Evolutionary conservation across 2,888 invertebrate genomes (phyloP).

Genomic region (Xylota sylvarum): DNA sequence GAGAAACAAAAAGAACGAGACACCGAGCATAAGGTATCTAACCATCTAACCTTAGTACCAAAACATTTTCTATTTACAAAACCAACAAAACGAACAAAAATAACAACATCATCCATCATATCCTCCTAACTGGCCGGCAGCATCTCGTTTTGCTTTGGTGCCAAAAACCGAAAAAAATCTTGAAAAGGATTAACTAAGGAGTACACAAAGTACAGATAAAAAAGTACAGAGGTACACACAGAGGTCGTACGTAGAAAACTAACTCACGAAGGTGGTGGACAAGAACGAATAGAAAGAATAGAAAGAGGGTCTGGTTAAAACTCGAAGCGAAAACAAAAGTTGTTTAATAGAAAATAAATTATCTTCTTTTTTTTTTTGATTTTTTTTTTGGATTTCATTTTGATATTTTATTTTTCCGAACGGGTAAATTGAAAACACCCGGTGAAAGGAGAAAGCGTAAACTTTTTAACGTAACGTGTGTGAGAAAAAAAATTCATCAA

Average conservation of each 20-base stretch:
- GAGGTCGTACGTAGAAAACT: conserved; percentile 8
- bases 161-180: conserved; percentile 47
- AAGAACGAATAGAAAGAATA: conserved; percentile 21
- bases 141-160: conserved; percentile 26
- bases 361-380: background rate
- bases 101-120: background rate
- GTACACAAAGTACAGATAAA: conserved; percentile 7
- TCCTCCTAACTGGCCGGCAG: conserved; percentile 1
- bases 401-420: conserved; percentile 3
- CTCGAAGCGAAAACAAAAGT: conserved; percentile 33
- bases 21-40: conserved; percentile 17
- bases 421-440: conserved; percentile 15
- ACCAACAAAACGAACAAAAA: conserved; percentile 11
- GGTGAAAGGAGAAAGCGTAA: conserved; percentile 8
- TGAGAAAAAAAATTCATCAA: conserved; percentile 83
- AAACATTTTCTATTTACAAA: conserved; percentile 26
- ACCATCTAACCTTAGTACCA: background rate
- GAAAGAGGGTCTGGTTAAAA: conserved; percentile 43
- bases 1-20: background rate
- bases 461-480: conserved; percentile 57
- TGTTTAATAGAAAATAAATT: conserved; percentile 27
- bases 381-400: background rate
- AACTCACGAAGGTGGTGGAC: conserved; percentile 3
- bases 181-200: conserved; percentile 65
- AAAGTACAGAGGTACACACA: conserved; percentile 1